phyloP scores from a whole-genome alignment of 2,113 vertebrate species.

The Rhodinocichla rosea region DNA sequence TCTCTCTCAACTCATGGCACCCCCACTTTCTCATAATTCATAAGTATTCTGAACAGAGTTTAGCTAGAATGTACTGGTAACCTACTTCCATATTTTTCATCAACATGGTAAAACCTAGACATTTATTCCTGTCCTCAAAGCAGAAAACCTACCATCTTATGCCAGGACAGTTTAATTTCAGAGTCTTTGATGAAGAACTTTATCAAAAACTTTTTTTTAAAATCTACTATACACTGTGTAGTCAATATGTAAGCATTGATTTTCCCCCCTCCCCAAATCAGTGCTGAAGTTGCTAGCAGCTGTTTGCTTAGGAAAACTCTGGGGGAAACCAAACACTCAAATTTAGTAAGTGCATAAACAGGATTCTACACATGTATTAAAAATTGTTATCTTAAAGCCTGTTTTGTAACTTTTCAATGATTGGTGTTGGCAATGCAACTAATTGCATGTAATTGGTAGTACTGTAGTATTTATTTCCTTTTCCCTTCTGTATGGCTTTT shows the following conservation, averaged over 20 bases:
- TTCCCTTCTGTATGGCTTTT: not conserved
- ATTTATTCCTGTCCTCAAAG: not conserved
- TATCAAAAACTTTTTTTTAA: not conserved
- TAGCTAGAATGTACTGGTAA: not conserved
- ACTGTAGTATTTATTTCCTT: conserved; percentile 29
- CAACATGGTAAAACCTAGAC: not conserved
- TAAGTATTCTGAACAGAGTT: not conserved
- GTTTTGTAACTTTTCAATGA: conserved; percentile 3
- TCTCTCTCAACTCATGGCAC: not conserved
- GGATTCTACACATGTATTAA: not conserved
- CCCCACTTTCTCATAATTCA: not conserved
- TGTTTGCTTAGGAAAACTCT: not conserved
- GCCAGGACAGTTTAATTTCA: not conserved
- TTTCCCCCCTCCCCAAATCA: not conserved
- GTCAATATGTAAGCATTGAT: not conserved
- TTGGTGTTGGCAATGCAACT: conserved; percentile 4
- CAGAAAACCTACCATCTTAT: not conserved
- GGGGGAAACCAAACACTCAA: not conserved
- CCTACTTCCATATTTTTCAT: not conserved
- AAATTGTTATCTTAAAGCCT: conserved; percentile 17
- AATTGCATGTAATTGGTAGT: conserved; percentile 30
- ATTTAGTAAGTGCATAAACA: conserved; percentile 1
- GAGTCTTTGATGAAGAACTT: not conserved
- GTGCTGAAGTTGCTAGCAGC: not conserved
- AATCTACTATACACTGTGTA: not conserved